Percentiles rank a stretch among this genome's conserved stretches.
These are phyloP conservation scores for Hypotaenidia okinawae DNA, from an alignment of 2,797 vertebrate genomes.

Conservation along the genomic window DNA sequence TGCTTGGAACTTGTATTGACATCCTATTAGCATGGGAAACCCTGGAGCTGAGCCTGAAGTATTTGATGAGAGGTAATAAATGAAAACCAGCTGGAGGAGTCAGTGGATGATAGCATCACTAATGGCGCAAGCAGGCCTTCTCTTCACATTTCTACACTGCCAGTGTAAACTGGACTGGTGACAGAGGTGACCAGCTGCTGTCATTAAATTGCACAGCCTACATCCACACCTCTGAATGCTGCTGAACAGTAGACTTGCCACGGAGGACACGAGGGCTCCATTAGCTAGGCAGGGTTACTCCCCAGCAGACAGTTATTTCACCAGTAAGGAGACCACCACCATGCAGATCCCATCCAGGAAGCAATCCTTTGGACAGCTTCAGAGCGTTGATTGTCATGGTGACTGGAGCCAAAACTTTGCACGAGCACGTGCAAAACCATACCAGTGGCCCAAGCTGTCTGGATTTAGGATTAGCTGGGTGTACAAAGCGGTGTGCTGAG, in stretches of 20 bases:
- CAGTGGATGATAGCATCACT: not conserved
- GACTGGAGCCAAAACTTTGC: not conserved
- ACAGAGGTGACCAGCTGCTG: not conserved
- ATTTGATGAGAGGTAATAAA: not conserved
- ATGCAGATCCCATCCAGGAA: not conserved
- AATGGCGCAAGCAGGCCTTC: not conserved
- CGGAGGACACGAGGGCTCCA: not conserved
- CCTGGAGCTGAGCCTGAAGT: not conserved
- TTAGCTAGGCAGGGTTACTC: not conserved
- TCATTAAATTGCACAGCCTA: not conserved
- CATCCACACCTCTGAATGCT: not conserved
- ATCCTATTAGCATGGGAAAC: not conserved
- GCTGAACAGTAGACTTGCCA: not conserved
- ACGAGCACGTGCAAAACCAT: not conserved
- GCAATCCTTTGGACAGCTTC: not conserved
- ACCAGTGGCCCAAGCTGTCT: not conserved
- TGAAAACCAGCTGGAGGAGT: not conserved
- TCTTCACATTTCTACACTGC: not conserved
- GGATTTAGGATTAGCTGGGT: not conserved
- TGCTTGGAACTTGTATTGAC: not conserved
- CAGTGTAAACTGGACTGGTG: not conserved
- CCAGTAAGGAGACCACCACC: not conserved
- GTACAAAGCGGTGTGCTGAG: not conserved
- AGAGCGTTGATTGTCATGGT: not conserved
- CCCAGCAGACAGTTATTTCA: not conserved